These are phyloP conservation scores for Hyperopisus bebe DNA, from an alignment of 2,113 vertebrate genomes.

Conservation along the genomic window DNA sequence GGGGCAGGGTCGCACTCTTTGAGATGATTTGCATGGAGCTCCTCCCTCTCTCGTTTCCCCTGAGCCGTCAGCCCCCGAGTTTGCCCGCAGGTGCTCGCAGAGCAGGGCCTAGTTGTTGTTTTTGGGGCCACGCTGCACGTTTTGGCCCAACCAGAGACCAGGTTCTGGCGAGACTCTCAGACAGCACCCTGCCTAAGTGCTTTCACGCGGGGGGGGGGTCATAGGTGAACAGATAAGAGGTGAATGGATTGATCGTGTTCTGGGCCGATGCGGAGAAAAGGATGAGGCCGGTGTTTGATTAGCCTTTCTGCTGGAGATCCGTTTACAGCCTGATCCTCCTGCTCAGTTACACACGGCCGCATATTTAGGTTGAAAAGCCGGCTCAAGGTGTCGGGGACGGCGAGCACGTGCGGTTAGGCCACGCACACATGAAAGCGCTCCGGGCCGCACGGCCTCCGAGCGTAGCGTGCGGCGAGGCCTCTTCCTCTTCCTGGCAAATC, in stretches of 20 bases:
- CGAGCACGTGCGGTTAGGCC: background rate
- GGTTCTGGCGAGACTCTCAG: background rate
- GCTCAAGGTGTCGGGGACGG: background rate
- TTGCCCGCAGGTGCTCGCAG: background rate
- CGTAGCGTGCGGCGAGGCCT: background rate
- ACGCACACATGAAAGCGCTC: background rate
- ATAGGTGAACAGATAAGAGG: background rate
- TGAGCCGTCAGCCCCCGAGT: background rate
- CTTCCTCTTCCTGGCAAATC: conserved; percentile 10
- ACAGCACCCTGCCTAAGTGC: background rate
- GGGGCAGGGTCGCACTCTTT: background rate
- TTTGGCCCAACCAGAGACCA: background rate
- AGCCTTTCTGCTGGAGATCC: background rate
- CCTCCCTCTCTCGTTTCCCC: conserved; percentile 6
- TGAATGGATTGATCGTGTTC: background rate
- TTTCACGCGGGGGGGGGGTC: background rate
- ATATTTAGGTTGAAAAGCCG: background rate
- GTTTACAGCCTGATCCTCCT: background rate
- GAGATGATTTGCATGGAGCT: background rate
- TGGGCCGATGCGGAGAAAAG: background rate
- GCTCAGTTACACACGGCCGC: background rate
- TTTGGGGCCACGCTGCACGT: too few relatives aligned
- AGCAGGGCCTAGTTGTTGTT: background rate
- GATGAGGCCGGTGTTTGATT: background rate
- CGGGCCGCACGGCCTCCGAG: background rate